These are phyloP conservation scores for Neotoma lepida DNA, from an alignment of 2,113 vertebrate genomes.

Conservation along the genomic window DNA sequence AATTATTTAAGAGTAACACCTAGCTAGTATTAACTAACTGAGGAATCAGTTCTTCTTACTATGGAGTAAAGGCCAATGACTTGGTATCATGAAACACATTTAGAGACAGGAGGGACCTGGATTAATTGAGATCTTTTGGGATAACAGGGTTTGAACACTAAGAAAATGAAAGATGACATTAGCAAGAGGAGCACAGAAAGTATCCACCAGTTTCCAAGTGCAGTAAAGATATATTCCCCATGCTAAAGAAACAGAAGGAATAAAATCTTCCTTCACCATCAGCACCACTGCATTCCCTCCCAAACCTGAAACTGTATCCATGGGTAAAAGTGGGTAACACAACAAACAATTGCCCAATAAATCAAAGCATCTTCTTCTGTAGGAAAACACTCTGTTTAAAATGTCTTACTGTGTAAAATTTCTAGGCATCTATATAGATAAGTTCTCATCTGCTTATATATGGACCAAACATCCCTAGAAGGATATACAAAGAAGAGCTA, in stretches of 20 bases:
- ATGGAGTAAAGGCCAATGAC: constrained; percentile 6
- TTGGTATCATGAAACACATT: not conserved
- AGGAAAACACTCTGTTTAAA: constrained; percentile 31
- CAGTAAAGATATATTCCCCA: not conserved
- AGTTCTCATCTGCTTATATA: not conserved
- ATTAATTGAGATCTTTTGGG: not conserved
- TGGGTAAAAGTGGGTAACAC: not conserved
- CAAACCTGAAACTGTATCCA: not conserved
- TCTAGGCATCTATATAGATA: not conserved
- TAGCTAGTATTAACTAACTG: constrained; percentile 36
- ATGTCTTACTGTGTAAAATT: not conserved
- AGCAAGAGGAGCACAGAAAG: constrained; percentile 36
- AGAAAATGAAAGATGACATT: not conserved
- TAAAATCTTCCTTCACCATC: not conserved
- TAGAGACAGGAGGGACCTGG: not conserved
- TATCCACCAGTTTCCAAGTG: not conserved
- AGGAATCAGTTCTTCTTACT: constrained; percentile 33
- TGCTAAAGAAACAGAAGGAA: not conserved
- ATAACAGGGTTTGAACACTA: not conserved
- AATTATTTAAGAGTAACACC: constrained; percentile 27
- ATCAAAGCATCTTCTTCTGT: not conserved
- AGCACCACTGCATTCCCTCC: not conserved
- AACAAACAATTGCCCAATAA: not conserved
- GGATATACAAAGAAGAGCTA: not conserved
- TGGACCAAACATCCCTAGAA: constrained; percentile 29